Evolutionary conservation across 2,888 invertebrate genomes (phyloP).

Genomic region (Agrilus cyanescens): DNA sequence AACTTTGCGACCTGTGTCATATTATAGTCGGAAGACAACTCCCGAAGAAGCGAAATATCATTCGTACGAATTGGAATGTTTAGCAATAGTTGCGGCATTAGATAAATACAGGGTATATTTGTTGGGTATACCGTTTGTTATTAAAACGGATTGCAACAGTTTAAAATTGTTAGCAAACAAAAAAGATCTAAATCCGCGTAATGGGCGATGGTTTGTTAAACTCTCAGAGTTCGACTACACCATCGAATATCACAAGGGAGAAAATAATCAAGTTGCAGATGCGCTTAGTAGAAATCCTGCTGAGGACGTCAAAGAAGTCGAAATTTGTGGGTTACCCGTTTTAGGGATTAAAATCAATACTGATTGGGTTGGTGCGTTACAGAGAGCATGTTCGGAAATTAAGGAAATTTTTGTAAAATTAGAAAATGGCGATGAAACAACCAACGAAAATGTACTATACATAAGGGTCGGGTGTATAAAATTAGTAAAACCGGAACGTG

Average conservation of each 20-base stretch:
- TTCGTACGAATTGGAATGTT: constrained; percentile 5
- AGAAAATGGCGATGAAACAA: no score
- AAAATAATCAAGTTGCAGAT: constrained; percentile 11
- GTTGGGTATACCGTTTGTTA: constrained; percentile 6
- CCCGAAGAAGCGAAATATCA: constrained; percentile 7
- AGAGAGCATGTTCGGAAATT: no score
- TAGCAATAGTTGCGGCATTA: constrained; percentile 5
- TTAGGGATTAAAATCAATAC: constrained; percentile 10
- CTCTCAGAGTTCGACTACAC: constrained; percentile 13
- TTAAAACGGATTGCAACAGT: constrained; percentile 8
- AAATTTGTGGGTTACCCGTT: constrained; percentile 9
- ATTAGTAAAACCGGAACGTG: no score
- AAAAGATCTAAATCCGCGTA: constrained; percentile 1
- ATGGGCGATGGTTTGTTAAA: constrained; percentile 7
- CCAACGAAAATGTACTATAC: no score
- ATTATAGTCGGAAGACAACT: constrained; percentile 8
- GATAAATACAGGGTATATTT: constrained; percentile 8
- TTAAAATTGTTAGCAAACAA: constrained; percentile 1
- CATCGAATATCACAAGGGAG: constrained; percentile 11
- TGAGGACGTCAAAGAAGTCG: constrained; percentile 6
- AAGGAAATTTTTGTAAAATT: no score
- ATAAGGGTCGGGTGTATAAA: no score
- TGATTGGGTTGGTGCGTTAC: constrained; percentile 6
- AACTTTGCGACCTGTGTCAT: constrained; percentile 5
- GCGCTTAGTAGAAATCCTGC: constrained; percentile 11